These are phyloP conservation scores for Tapirus terrestris DNA, from an alignment of 2,113 vertebrate species.

Conservation along the genomic window DNA sequence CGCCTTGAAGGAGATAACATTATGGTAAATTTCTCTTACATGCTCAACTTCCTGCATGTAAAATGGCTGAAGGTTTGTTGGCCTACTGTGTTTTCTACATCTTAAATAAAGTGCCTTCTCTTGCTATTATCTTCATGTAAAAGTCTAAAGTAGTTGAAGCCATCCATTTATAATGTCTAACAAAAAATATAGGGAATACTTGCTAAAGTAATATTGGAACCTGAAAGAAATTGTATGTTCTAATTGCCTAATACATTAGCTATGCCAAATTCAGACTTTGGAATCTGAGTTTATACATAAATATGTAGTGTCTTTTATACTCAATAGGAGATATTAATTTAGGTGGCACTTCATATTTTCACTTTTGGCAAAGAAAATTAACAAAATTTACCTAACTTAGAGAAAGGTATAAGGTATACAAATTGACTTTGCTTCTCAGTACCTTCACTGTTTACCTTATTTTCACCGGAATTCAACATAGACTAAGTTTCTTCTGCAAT, in stretches of 20 bases:
- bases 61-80: slow-evolving; percentile 95
- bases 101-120: slow-evolving; percentile 87
- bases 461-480: slow-evolving; percentile 17
- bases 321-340: slow-evolving; percentile 8
- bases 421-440: slow-evolving; percentile 24
- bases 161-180: slow-evolving; percentile 12
- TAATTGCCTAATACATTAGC: slow-evolving; percentile 33
- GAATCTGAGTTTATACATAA: slow-evolving; percentile 33
- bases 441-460: not conserved
- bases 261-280: slow-evolving; percentile 45
- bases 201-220: slow-evolving; percentile 18
- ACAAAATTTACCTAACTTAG: slow-evolving; percentile 17
- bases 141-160: slow-evolving; percentile 36
- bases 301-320: not conserved
- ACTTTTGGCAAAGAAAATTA: slow-evolving; percentile 57
- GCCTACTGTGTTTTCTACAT: slow-evolving; percentile 89
- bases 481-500: slow-evolving; percentile 40
- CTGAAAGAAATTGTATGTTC: slow-evolving; percentile 20
- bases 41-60: slow-evolving; percentile 94
- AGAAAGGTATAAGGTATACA: slow-evolving; percentile 3
- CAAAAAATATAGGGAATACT: not conserved
- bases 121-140: slow-evolving; percentile 83
- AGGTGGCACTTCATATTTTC: slow-evolving; percentile 26
- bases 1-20: slow-evolving; percentile 91
- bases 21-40: slow-evolving; percentile 94